phyloP scores from a whole-genome alignment of 2,797 vertebrate species.

The Tokudaia tokunoshimensis region DNA sequence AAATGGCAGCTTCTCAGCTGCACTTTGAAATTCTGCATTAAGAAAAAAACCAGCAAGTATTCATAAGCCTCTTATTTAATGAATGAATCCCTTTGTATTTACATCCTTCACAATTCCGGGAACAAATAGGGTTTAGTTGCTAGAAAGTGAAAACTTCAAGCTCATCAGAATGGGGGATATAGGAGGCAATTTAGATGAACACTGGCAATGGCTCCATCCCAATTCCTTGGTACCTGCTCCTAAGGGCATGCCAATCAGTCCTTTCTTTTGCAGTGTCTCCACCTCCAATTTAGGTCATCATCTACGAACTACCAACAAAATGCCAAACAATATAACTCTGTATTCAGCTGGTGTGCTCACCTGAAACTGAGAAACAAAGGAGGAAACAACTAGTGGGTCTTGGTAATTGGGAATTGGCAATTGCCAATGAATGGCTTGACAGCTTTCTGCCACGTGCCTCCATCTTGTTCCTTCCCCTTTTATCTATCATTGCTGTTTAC shows the following conservation, averaged over 20 bases:
- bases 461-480: background rate
- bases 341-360: constrained; percentile 43
- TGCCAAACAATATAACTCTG: background rate
- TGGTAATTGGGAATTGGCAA: constrained; percentile 7
- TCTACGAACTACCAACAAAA: constrained; percentile 58
- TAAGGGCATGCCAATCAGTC: constrained; percentile 36
- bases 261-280: constrained; percentile 39
- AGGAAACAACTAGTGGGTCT: background rate
- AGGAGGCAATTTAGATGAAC: constrained; percentile 83
- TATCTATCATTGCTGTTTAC: constrained; percentile 25
- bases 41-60: constrained; percentile 87
- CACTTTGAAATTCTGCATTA: constrained; percentile 89
- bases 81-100: constrained; percentile 91
- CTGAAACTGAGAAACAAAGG: constrained; percentile 61
- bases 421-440: background rate
- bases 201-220: constrained; percentile 75
- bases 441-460: constrained; percentile 20
- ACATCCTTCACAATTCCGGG: constrained; percentile 89
- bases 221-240: constrained; percentile 73
- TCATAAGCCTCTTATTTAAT: constrained; percentile 91
- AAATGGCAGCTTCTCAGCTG: constrained; percentile 88
- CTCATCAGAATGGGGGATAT: constrained; percentile 85
- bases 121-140: constrained; percentile 89
- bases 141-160: constrained; percentile 89
- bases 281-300: constrained; percentile 40